phyloP scores from a whole-genome alignment of 2,113 vertebrate species.

The Raja brachyura region DNA sequence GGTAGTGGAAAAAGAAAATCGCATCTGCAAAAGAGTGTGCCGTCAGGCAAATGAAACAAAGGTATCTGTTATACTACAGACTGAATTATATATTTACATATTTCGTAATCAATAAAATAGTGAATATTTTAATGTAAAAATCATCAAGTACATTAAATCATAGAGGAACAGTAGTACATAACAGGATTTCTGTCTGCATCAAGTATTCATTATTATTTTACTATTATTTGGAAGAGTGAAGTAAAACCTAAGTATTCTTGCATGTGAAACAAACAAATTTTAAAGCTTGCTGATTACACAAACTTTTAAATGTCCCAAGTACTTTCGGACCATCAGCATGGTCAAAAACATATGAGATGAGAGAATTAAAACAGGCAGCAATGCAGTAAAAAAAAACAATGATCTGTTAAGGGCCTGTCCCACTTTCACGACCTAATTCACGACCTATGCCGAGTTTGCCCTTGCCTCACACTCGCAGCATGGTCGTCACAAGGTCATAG shows the following conservation, averaged over 20 bases:
- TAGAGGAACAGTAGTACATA: background rate
- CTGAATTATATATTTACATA: no score
- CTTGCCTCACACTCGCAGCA: no score
- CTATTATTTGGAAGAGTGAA: background rate
- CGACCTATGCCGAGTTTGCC: no score
- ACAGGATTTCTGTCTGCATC: no score
- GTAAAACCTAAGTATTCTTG: background rate
- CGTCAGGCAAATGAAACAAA: background rate
- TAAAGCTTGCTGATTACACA: background rate
- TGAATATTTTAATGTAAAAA: no score
- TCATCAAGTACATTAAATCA: background rate
- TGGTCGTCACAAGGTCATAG: no score
- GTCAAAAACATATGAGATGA: background rate
- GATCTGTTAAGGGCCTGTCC: no score
- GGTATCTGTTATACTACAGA: background rate
- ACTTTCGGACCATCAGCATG: background rate
- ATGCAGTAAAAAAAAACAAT: background rate
- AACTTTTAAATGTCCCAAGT: background rate
- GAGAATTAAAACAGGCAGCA: background rate
- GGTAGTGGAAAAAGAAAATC: background rate
- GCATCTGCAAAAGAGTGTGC: background rate
- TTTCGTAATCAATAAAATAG: no score
- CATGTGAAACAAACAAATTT: background rate
- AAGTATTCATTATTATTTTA: background rate
- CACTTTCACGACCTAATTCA: no score